Conservation (phyloP, 2,888 invertebrate species). For the Doris montereyensis region DNA sequence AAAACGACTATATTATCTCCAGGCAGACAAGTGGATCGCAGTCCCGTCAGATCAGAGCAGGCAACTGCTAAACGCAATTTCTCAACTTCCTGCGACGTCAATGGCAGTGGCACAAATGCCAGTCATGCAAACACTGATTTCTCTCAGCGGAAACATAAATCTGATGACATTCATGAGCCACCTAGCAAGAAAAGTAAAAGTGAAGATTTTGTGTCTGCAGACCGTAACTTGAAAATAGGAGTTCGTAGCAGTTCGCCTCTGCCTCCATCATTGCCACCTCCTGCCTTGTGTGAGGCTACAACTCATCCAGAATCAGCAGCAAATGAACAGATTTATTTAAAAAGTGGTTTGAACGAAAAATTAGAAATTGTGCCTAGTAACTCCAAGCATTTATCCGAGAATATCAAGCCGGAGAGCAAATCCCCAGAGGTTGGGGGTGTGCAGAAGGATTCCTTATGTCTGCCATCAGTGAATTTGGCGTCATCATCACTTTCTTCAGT, state of each 20-base stretch:
- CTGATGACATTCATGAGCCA: constrained; percentile 4
- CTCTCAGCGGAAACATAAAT: constrained; percentile 39
- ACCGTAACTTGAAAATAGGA: not conserved
- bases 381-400: not conserved
- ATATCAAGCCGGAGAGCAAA: not conserved
- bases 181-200: not conserved
- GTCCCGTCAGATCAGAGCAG: constrained; percentile 12
- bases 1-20: constrained; percentile 36
- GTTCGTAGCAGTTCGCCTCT: not conserved
- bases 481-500: too few relatives aligned
- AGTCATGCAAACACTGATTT: constrained; percentile 37
- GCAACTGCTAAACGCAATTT: constrained; percentile 25
- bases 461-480: too few relatives aligned
- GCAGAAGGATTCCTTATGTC: too few relatives aligned
- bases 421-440: too few relatives aligned
- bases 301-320: constrained; percentile 9
- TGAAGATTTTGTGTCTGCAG: not conserved
- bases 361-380: not conserved
- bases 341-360: not conserved
- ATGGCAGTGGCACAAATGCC: constrained; percentile 46
- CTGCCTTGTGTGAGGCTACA: constrained; percentile 1
- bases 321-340: constrained; percentile 25
- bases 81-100: constrained; percentile 39
- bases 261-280: not conserved
- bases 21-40: constrained; percentile 25